Evolutionary conservation across 1,140 invertebrate genomes (phyloP).

Genomic region (Papilio xuthus): DNA sequence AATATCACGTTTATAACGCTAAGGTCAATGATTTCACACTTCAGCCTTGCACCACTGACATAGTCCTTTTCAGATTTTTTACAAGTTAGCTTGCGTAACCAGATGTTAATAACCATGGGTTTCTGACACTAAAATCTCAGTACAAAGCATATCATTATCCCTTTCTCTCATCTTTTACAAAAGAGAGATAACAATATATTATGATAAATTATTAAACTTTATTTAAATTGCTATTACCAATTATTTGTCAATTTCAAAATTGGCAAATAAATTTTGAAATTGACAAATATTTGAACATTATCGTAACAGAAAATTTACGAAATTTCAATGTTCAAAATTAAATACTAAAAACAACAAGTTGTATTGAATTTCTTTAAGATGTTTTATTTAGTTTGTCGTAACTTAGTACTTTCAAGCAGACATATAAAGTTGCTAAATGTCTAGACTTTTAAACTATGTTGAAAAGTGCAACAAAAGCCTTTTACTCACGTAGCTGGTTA

Average conservation of each 20-base stretch:
- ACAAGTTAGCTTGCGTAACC: not conserved
- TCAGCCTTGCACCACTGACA: not conserved
- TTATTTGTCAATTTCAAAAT: no score
- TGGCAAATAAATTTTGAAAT: not conserved
- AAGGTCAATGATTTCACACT: not conserved
- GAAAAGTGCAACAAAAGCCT: not conserved
- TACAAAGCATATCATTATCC: no score
- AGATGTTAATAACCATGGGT: no score
- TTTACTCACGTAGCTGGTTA: not conserved
- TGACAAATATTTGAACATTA: not conserved
- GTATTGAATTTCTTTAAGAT: not conserved
- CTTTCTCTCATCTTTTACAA: no score
- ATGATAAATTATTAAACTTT: no score
- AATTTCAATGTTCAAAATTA: conserved; percentile 7
- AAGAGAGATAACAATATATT: no score
- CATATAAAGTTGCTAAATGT: conserved; percentile 6
- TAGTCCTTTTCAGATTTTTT: not conserved
- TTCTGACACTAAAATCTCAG: no score
- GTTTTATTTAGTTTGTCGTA: not conserved
- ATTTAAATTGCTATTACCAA: no score
- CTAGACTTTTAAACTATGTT: conserved; percentile 2
- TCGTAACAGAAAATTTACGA: conserved; percentile 1
- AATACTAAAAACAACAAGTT: not conserved
- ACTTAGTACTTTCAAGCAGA: not conserved
- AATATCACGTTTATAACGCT: not conserved